Conservation (phyloP, 2,113 vertebrate species). For the Furnarius figulus region DNA sequence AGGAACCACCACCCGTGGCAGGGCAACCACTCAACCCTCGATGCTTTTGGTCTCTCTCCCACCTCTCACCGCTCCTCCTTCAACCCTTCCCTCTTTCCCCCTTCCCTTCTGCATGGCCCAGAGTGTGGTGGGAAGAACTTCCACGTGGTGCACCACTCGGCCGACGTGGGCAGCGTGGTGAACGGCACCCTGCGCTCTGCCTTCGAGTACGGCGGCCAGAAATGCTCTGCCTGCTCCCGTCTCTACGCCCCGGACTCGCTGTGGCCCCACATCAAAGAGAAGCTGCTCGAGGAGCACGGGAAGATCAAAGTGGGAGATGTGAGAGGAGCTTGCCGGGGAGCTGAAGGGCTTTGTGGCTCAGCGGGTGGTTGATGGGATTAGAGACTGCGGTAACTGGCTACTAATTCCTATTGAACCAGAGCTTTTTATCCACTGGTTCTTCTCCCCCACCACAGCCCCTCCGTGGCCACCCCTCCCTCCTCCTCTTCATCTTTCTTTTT, state of each 20-base stretch:
- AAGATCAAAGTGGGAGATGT: conserved; percentile 90
- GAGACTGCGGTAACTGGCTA: conserved; percentile 41
- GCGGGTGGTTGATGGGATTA: conserved; percentile 76
- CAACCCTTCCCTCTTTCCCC: no score
- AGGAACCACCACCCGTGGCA: rapidly evolving
- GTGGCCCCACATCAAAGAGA: conserved; percentile 88
- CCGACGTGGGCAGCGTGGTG: conserved; percentile 85
- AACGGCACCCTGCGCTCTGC: conserved; percentile 90
- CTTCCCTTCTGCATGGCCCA: not conserved
- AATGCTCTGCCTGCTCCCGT: conserved; percentile 95
- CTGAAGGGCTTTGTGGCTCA: conserved; percentile 65
- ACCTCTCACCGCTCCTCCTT: no score
- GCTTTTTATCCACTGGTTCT: conserved; percentile 36
- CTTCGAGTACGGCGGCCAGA: conserved; percentile 94
- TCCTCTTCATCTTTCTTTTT: not conserved
- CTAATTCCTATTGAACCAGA: conserved; percentile 62
- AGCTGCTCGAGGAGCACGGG: conserved; percentile 82
- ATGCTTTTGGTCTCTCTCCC: rapidly evolving
- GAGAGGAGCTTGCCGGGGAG: conserved; percentile 66
- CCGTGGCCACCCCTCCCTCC: not conserved
- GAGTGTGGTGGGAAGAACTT: conserved; percentile 99
- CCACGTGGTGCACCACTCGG: conserved; percentile 91
- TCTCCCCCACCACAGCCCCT: not conserved
- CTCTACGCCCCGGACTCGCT: conserved; percentile 86
- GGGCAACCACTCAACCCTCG: rapidly evolving